A percentile compares a stretch with the other conserved stretches of the same genome.
Evolutionary conservation across 2,888 invertebrate genomes (phyloP).

Genomic region (Anarsia innoxiella): DNA sequence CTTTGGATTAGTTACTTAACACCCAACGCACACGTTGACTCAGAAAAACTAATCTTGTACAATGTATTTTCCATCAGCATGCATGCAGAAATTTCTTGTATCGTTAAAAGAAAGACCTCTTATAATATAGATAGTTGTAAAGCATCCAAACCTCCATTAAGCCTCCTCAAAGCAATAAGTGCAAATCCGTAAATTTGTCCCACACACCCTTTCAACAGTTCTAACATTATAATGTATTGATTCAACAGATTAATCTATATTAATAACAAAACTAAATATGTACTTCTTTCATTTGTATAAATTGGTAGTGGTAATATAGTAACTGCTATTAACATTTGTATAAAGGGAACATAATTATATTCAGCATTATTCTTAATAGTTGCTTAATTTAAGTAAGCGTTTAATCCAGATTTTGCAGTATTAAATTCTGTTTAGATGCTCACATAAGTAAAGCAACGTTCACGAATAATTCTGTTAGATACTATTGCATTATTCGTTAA

Average conservation of each 20-base stretch:
- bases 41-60: slow-evolving; percentile 34
- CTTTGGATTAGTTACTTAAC: slow-evolving; percentile 57
- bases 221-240: slow-evolving; percentile 48
- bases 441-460: no score
- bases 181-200: slow-evolving; percentile 46
- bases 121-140: slow-evolving; percentile 48
- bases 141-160: slow-evolving; percentile 48
- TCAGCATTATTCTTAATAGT: no score
- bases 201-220: slow-evolving; percentile 54
- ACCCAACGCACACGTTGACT: slow-evolving; percentile 39
- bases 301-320: slow-evolving; percentile 46
- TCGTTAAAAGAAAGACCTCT: slow-evolving; percentile 39
- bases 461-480: background rate
- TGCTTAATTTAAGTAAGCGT: no score
- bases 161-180: slow-evolving; percentile 58
- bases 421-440: slow-evolving; percentile 32
- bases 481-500: slow-evolving; percentile 21
- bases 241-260: slow-evolving; percentile 62
- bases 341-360: slow-evolving; percentile 50
- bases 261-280: slow-evolving; percentile 65
- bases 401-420: no score
- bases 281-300: slow-evolving; percentile 50
- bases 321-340: slow-evolving; percentile 61
- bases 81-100: slow-evolving; percentile 43
- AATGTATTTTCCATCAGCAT: slow-evolving; percentile 34